Percentiles rank a stretch among this genome's conserved stretches.
phyloP scores from a whole-genome alignment of 92 coral and sea anemone genomes.

The Porites lobata region DNA sequence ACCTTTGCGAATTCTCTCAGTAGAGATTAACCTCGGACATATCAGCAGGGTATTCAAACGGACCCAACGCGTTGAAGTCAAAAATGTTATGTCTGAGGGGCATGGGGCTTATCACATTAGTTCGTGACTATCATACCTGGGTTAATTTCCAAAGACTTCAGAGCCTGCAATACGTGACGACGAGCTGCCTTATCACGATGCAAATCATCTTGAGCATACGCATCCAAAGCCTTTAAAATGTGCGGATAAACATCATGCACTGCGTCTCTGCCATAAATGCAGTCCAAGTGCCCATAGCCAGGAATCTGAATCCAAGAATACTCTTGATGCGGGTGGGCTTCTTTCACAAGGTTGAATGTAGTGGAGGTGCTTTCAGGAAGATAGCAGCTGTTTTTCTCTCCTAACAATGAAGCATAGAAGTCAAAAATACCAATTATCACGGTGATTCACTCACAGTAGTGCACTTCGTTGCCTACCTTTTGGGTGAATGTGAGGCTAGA shows the following conservation, averaged over 20 bases:
- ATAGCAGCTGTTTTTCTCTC: conserved; percentile 60
- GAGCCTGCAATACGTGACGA: conserved; percentile 10
- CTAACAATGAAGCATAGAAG: conserved; percentile 29
- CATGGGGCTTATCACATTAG: no score
- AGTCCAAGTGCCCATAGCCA: conserved; percentile 70
- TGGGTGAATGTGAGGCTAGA: no score
- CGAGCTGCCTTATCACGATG: conserved; percentile 13
- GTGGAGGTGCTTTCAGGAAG: conserved; percentile 40
- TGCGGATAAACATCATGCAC: conserved; percentile 65
- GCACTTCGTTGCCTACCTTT: no score
- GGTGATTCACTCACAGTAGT: background rate
- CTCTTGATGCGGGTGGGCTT: conserved; percentile 62
- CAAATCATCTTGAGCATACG: conserved; percentile 41
- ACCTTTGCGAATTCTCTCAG: no score
- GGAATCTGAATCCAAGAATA: conserved; percentile 57
- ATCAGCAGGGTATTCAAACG: no score
- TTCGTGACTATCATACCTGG: background rate
- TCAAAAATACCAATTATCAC: no score
- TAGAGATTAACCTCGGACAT: no score
- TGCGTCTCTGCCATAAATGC: conserved; percentile 62
- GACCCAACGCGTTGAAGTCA: no score
- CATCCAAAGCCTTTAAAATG: conserved; percentile 63
- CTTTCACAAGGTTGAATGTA: conserved; percentile 41
- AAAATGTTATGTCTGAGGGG: no score
- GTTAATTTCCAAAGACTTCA: background rate